Percentiles rank a stretch among this genome's conserved stretches.
Conservation (phyloP, 2,888 invertebrate species). For the Limenitis camilla region DNA sequence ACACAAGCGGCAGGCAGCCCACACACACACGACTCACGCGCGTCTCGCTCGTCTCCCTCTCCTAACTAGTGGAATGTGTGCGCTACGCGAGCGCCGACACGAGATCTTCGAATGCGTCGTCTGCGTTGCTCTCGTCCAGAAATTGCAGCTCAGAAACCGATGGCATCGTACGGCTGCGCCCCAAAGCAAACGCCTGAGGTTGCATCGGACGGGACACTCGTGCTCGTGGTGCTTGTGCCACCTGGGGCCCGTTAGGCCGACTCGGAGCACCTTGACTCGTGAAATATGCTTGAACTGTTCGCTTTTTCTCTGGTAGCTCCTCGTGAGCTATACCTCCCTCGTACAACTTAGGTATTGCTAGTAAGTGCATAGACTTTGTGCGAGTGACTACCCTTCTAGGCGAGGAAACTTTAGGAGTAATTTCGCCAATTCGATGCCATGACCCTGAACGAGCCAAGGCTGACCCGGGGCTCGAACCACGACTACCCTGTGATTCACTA, state of each 20-base stretch:
- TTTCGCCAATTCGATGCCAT: conserved; percentile 81
- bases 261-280: conserved; percentile 42
- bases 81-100: conserved; percentile 77
- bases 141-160: conserved; percentile 78
- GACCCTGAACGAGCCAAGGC: conserved; percentile 82
- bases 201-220: conserved; percentile 36
- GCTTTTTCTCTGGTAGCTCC: conserved; percentile 79
- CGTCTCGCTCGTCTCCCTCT: conserved; percentile 65
- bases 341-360: conserved; percentile 84
- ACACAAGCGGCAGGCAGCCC: conserved; percentile 60
- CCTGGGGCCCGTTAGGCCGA: conserved; percentile 25
- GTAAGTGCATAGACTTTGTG: conserved; percentile 83
- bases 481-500: conserved; percentile 46
- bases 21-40: conserved; percentile 73
- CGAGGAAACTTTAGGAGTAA: conserved; percentile 52
- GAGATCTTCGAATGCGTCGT: conserved; percentile 90
- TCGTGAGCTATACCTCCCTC: conserved; percentile 84
- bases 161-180: conserved; percentile 85
- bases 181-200: conserved; percentile 72
- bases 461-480: conserved; percentile 41
- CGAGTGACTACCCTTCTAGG: conserved; percentile 65
- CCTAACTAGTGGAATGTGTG: conserved; percentile 66
- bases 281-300: conserved; percentile 84
- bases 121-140: conserved; percentile 87
- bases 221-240: conserved; percentile 24